phyloP scores from a whole-genome alignment of 2,113 vertebrate genomes.

The Eublepharis macularius region DNA sequence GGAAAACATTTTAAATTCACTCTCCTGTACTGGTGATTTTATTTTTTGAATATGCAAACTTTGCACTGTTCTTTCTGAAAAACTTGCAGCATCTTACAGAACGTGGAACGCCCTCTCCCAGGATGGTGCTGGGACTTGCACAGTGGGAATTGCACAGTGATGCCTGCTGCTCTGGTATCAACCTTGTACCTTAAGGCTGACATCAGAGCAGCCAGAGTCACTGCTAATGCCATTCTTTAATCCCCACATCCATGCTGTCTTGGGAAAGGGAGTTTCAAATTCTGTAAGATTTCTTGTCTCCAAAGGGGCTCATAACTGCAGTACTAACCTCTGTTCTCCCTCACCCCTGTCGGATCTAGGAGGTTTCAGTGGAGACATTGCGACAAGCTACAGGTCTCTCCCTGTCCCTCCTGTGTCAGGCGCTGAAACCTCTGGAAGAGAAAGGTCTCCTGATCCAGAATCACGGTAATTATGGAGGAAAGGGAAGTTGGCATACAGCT shows the following conservation, averaged over 20 bases:
- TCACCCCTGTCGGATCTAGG: slow-evolving; percentile 67
- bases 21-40: no score
- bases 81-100: no score
- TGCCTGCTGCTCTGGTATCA: background rate
- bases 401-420: slow-evolving; percentile 75
- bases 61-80: no score
- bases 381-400: slow-evolving; percentile 76
- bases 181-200: background rate
- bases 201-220: no score
- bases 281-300: no score
- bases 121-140: background rate
- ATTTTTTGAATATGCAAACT: no score
- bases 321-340: background rate
- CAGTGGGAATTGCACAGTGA: background rate
- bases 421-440: slow-evolving; percentile 80
- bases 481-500: background rate
- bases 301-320: slow-evolving; percentile 31
- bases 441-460: slow-evolving; percentile 75
- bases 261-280: no score
- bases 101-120: no score
- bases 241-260: no score
- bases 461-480: slow-evolving; percentile 58
- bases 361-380: slow-evolving; percentile 76
- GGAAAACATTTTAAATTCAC: no score
- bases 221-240: no score